Base-by-base conservation (phyloP, 2,113 vertebrate species). In the Upupa epops region DNA sequence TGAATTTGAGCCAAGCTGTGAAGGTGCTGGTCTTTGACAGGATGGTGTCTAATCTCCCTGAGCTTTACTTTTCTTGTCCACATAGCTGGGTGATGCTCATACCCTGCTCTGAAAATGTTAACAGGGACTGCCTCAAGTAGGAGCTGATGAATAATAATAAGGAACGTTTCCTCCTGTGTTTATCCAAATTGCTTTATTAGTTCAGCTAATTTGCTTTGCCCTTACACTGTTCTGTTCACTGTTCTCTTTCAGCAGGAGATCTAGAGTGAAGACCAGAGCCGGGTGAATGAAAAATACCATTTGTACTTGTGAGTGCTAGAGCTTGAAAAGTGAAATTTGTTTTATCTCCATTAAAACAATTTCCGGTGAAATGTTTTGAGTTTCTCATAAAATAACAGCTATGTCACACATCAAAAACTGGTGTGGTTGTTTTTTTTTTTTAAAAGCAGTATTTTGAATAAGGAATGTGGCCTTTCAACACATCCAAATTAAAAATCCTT, bases 341-440 rank as follows among this genome's bases (percentile, higher is more conserved):
- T 66, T 80, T 77, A 86, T 74, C 75, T 93, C 74, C 64, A 76
- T 63, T 65, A 88, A 92, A 89, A 42, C 11, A 82, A 86, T 65
- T 89, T 82, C 89, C 92, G 86, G 66, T 3, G 0, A 86, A 89
- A 92, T 92, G 86, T 83, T 81, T 86, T 56, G 55, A 77, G 86
- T 86, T 89, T 83, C 89, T 92, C 40, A 3, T 94, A 92, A 89
- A 94, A 83, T 86, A 82, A 70, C 89, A 92, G 68, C 82, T 74
- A 79, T 89, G 86, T 86, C 82, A 79, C 77, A 92, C 77, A 89
- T 92, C 93, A 92, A 94, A 89, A 83, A 65, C 51, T 78, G 61
- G 40, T 42, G 40, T 15, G n/a, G n/a, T n/a, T n/a, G 11, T 42
- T 15, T 42, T 42, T 42, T 15, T 42, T 42, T 42, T 42, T 42